Conservation (phyloP, 2,797 vertebrate genomes). For the Craterocephalus amniculus region DNA sequence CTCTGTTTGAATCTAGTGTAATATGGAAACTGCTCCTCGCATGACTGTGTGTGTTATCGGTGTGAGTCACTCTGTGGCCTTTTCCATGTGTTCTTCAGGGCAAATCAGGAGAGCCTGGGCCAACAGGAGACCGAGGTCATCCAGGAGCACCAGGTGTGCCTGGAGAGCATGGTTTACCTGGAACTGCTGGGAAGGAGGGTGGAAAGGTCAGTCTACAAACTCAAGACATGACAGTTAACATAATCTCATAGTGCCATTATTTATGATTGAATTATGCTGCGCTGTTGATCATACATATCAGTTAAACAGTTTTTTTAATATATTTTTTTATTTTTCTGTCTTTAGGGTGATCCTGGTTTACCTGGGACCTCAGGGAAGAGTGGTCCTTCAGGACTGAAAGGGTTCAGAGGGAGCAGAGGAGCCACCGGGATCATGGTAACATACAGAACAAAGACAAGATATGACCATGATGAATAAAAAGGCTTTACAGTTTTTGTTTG, state of each 20-base stretch:
- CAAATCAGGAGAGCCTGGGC: constrained; percentile 93
- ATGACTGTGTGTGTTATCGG: not conserved
- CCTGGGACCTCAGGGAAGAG: constrained; percentile 91
- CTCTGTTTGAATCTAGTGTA: not conserved
- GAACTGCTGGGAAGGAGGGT: constrained; percentile 94
- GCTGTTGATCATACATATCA: not conserved
- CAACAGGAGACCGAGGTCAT: constrained; percentile 93
- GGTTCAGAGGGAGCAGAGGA: constrained; percentile 94
- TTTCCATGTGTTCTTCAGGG: constrained; percentile 80
- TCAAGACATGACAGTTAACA: not conserved
- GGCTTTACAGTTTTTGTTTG: not conserved
- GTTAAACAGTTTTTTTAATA: not conserved
- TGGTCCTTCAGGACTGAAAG: constrained; percentile 91
- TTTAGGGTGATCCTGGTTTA: constrained; percentile 92
- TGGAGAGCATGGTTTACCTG: constrained; percentile 95
- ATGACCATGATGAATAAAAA: not conserved
- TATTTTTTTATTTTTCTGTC: not conserved
- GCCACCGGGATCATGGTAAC: constrained; percentile 89
- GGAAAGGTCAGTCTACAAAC: constrained; percentile 86
- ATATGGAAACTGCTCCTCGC: not conserved
- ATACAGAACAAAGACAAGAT: not conserved
- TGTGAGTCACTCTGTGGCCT: not conserved
- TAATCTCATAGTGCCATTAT: not conserved
- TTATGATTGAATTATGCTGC: not conserved
- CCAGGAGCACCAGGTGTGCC: constrained; percentile 93